Conservation (phyloP, 1,140 invertebrate species). For the Papilio glaucus region DNA sequence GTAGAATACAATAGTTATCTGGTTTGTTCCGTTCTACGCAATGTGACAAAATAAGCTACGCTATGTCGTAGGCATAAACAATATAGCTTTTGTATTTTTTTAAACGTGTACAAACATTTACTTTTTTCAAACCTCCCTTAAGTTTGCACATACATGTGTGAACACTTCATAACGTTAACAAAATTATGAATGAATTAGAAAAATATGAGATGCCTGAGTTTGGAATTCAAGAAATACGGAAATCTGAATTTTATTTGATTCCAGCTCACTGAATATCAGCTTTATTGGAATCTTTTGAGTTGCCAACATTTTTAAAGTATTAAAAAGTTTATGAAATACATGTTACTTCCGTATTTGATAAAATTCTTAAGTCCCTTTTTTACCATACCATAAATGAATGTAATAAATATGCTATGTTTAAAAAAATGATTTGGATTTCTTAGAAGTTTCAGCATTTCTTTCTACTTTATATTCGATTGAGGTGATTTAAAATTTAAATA, state of each 20-base stretch:
- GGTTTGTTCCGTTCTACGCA: too few species aligned
- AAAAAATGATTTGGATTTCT: not conserved
- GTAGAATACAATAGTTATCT: too few species aligned
- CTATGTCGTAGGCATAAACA: too few species aligned
- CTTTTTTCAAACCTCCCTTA: too few species aligned
- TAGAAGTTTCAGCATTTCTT: not conserved
- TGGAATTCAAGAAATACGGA: not conserved
- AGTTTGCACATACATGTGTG: too few species aligned
- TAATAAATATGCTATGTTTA: too few species aligned
- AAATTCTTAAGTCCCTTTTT: too few species aligned
- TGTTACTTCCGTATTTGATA: too few species aligned
- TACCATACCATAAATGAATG: too few species aligned
- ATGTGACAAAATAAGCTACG: too few species aligned
- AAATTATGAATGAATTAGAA: not conserved
- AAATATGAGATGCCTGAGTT: not conserved
- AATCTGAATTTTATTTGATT: not conserved
- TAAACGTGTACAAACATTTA: too few species aligned
- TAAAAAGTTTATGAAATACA: not conserved
- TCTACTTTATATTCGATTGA: conserved; percentile 6
- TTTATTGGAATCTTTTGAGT: not conserved
- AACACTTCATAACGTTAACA: not conserved
- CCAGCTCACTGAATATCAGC: not conserved
- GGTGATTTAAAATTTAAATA: conserved; percentile 18
- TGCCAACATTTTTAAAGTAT: not conserved
- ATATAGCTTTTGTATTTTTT: too few species aligned